Base-by-base conservation (phyloP, 2,797 vertebrate genomes). In the Zenarchopterus dispar region DNA sequence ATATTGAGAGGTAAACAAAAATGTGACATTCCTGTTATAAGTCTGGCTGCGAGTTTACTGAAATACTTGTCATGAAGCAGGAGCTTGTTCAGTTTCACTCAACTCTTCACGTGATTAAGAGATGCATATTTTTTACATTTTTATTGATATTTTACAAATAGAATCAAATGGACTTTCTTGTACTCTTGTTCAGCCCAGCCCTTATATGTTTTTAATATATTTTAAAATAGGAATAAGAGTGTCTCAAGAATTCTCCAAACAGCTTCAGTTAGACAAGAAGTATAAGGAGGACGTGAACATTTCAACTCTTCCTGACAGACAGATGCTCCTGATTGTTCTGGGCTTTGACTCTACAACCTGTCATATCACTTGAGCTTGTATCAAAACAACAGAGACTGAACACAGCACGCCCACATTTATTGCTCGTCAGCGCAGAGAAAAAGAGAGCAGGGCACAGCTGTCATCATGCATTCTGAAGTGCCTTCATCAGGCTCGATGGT, bases 241-340 rank as follows among this genome's bases (percentile, higher is more conserved):
- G n/a, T n/a, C n/a, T n/a, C n/a, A n/a, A 8, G 11, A 18, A 36
- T 54, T 4, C 23, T 39, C 50, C 15, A 5, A 3, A 16, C 5
- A 6, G 11, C 23, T 19, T 22, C 22, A 16, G 2, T 41, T 26
- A 18, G 24, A 17, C 41, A 8, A 8, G 28, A 33, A 50, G 1
- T 46, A 0, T 23, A 42, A 66, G 28, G 39, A 62, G 26, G 44
- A 50, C 22, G 42, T 17, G 54, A 36, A n/a, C 31, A 4, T 3
- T 22, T 16, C 51, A 33, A 15, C 5, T 44, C 21, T 47, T 36
- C 2, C 33, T 80, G 69, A 76, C 55, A 78, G 70, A 74, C 73
- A 52, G 72, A 54, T 41, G 73, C 70, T 77, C 75, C 66, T 70
- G 62, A 54, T 55, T 61, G 62, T 75, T 82, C 56, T 64, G 62